Conservation (phyloP, 2,113 vertebrate species). For the Indri indri region DNA sequence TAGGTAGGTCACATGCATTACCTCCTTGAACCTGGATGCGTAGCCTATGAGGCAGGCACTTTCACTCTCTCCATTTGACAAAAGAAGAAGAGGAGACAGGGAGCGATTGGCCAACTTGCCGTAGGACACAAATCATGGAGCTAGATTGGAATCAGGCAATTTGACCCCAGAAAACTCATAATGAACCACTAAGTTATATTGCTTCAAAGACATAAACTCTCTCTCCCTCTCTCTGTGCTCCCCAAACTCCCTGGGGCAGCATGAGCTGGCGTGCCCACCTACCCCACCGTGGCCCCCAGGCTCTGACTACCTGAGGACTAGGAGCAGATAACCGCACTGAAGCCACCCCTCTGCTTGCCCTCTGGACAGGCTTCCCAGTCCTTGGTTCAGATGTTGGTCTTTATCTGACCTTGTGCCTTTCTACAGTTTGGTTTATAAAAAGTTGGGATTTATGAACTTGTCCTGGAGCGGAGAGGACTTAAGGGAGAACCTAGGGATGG, state of each 20-base stretch:
- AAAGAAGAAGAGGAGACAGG: not conserved
- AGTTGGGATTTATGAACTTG: slow-evolving; percentile 43
- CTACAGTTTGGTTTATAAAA: not conserved
- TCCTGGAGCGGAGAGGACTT: not conserved
- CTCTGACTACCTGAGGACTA: not conserved
- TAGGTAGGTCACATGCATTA: not conserved
- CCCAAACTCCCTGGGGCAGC: not conserved
- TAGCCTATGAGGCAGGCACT: not conserved
- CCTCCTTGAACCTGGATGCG: not conserved
- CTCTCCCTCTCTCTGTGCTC: not conserved
- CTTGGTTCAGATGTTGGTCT: not conserved
- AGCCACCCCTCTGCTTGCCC: not conserved
- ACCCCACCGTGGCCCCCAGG: not conserved
- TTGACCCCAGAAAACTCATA: not conserved
- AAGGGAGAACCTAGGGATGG: not conserved
- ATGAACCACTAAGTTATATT: not conserved
- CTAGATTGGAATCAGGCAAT: not conserved
- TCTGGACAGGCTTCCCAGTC: not conserved
- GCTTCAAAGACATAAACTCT: not conserved
- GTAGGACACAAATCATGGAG: not conserved
- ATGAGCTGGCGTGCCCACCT: not conserved
- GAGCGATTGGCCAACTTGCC: not conserved
- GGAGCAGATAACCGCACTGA: not conserved
- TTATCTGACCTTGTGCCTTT: not conserved
- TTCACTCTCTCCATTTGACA: not conserved